Base-by-base conservation (phyloP, 2,888 invertebrate species). In the Smittia sp. region DNA sequence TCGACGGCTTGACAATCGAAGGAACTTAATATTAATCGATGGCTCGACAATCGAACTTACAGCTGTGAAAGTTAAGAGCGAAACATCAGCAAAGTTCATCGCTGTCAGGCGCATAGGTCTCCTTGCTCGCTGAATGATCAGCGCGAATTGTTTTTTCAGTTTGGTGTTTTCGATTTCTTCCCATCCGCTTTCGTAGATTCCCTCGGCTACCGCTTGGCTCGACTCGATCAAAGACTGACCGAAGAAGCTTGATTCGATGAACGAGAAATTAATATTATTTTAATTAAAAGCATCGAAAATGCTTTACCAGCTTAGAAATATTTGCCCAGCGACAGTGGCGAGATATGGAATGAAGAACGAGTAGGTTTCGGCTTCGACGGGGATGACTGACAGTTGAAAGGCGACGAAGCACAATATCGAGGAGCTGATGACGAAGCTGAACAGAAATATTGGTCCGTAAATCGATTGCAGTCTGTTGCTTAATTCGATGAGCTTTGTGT, bases 11-110 rank as follows among this genome's bases (percentile, higher is more conserved):
- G n/a, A n/a, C n/a, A n/a, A n/a, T n/a, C n/a, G n/a, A n/a, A n/a
- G n/a, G n/a, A n/a, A n/a, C n/a, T 38, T 38, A 38, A 38, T 38
- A 9, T 38, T 38, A 38, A 38, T 38, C 6, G 11, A 38, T 9
- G 11, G 6, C 6, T 38, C 38, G 38, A 38, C 6, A 9, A 9
- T 38, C 7, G 11, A 38, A 38, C 38, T 38, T 38, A 38, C 38
- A 38, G 6, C 7, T 9, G 38, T 15, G n/a, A 46, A 46, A n/a
- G n/a, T 46, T 46, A 2, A 2, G n/a, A 46, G 46, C 6, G 4
- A 46, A 46, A 46, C 46, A 46, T 46, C 46, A 46, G 46, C 46
- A 46, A 46, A 46, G 11, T 46, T 46, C 46, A 46, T n/a, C 11
- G 46, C 46, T 2, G 46, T 46, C 46, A 46, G n/a, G 6, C 46